These are phyloP conservation scores for Ctenomys sociabilis DNA, from an alignment of 2,113 vertebrate species.

Conservation along the genomic window DNA sequence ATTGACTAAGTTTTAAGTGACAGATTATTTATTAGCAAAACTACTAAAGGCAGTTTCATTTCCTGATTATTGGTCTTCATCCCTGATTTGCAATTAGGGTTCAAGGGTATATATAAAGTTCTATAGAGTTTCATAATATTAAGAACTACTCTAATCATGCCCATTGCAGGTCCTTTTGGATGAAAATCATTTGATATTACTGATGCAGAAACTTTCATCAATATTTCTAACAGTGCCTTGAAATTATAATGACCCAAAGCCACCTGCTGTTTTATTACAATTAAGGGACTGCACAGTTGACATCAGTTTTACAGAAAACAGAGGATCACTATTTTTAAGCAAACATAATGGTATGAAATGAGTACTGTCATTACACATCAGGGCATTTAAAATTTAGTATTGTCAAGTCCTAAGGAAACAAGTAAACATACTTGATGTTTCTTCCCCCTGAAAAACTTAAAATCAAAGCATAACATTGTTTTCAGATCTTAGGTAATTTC, in stretches of 20 bases:
- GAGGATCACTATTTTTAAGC: conserved; percentile 11
- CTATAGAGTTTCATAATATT: background rate
- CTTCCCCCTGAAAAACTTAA: background rate
- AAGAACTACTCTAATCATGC: background rate
- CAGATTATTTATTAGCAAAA: background rate
- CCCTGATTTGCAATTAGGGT: conserved; percentile 27
- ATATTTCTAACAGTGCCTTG: conserved; percentile 44
- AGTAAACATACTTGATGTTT: conserved; percentile 24
- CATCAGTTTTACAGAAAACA: conserved; percentile 59
- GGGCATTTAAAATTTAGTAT: background rate
- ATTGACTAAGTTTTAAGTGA: conserved; percentile 7
- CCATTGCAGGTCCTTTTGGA: background rate
- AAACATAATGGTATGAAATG: background rate
- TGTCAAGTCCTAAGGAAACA: background rate
- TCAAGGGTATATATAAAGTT: background rate
- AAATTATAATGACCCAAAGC: conserved; percentile 29
- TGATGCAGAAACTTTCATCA: conserved; percentile 23
- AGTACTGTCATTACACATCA: background rate
- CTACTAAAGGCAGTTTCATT: background rate
- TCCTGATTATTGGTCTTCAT: background rate
- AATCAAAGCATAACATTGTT: background rate
- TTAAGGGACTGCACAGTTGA: background rate
- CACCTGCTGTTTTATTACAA: conserved; percentile 26
- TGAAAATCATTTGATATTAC: conserved; percentile 41
- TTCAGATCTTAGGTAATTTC: background rate